Evolutionary conservation across 2,797 vertebrate species (phyloP).

Genomic region (Meda fulgida): DNA sequence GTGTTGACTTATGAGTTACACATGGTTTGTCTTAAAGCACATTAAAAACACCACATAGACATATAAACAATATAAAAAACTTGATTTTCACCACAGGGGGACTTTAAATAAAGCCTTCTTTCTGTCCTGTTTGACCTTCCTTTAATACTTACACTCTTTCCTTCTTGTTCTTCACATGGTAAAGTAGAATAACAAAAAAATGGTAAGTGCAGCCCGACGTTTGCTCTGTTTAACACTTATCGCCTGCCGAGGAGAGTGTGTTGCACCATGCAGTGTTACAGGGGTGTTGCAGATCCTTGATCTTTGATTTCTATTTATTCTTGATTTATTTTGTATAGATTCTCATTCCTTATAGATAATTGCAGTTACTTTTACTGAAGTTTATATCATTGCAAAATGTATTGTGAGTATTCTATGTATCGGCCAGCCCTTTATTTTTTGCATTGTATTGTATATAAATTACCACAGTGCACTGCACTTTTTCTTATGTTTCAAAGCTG

Average conservation of each 20-base stretch:
- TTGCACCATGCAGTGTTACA: constrained; percentile 58
- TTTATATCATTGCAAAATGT: neutral
- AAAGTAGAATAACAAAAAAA: constrained; percentile 98
- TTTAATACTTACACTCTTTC: constrained; percentile 75
- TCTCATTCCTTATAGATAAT: neutral
- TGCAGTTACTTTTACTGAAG: neutral
- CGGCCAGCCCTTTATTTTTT: neutral
- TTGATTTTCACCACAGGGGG: too few relatives aligned
- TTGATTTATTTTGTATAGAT: constrained; percentile 41
- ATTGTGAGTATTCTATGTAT: neutral
- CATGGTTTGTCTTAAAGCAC: too few relatives aligned
- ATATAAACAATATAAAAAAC: too few relatives aligned
- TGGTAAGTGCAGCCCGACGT: constrained; percentile 93
- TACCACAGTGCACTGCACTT: constrained; percentile 5
- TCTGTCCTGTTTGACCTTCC: constrained; percentile 19
- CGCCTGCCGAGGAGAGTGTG: constrained; percentile 76
- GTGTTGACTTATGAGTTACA: too few relatives aligned
- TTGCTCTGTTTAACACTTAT: constrained; percentile 79
- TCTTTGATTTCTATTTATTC: constrained; percentile 56
- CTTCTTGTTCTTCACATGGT: constrained; percentile 86
- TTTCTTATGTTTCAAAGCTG: constrained; percentile 30
- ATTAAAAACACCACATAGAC: too few relatives aligned
- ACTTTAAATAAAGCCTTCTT: neutral
- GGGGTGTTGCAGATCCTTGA: constrained; percentile 29
- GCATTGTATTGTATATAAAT: constrained; percentile 36